phyloP scores from a whole-genome alignment of 2,888 invertebrate genomes.

The Melieria picta region DNA sequence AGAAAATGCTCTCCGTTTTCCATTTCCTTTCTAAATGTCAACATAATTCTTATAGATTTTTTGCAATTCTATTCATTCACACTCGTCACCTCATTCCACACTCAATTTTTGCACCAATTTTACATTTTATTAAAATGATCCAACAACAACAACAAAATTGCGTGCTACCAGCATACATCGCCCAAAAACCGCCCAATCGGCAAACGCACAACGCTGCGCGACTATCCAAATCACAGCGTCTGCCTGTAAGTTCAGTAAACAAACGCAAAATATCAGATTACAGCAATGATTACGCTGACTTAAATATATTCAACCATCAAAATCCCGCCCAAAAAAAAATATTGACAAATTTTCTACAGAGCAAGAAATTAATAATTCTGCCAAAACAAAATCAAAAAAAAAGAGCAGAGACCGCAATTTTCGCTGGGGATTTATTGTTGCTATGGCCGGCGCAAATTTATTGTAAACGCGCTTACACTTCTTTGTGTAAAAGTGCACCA shows the following conservation, averaged over 20 bases:
- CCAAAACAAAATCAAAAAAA: not conserved
- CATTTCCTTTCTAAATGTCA: too few species aligned
- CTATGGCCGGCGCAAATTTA: not conserved
- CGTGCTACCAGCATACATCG: too few species aligned
- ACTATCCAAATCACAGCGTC: not conserved
- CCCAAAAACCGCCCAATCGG: not conserved
- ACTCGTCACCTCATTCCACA: too few species aligned
- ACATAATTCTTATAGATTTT: too few species aligned
- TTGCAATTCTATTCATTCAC: too few species aligned
- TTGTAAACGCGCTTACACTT: not conserved
- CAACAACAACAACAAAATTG: not conserved
- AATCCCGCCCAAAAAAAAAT: not conserved
- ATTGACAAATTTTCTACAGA: too few species aligned
- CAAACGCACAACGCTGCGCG: too few species aligned
- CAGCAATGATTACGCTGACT: slow-evolving; percentile 10
- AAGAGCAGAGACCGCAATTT: not conserved
- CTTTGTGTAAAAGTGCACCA: not conserved
- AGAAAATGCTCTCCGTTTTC: too few species aligned
- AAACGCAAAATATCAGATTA: slow-evolving; percentile 13
- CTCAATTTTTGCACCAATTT: not conserved
- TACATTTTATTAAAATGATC: slow-evolving; percentile 10
- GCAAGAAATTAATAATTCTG: not conserved
- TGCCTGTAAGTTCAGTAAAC: not conserved
- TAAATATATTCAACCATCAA: slow-evolving; percentile 16
- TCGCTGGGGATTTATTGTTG: not conserved